A percentile compares a stretch with the other conserved stretches of the same genome.
These are phyloP conservation scores for Oxycera nigricornis DNA, from an alignment of 2,888 invertebrate species.

Conservation along the genomic window DNA sequence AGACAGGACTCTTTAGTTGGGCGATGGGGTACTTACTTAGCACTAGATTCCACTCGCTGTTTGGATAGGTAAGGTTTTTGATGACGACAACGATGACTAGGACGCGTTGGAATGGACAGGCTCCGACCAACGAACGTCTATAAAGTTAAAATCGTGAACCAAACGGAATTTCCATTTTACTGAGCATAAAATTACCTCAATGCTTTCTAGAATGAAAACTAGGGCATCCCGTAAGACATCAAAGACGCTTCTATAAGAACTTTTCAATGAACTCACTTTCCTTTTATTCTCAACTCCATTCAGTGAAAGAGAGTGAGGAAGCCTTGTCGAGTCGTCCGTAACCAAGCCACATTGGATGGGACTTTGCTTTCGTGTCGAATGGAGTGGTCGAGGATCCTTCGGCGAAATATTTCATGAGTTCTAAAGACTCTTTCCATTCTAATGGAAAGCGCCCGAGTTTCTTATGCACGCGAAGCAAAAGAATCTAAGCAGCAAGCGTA, in stretches of 20 bases:
- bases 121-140: background rate
- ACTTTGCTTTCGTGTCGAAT: background rate
- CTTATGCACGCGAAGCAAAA: background rate
- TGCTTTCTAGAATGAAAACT: slow-evolving; percentile 23
- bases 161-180: slow-evolving; percentile 40
- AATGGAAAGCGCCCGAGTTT: background rate
- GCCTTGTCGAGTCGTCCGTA: background rate
- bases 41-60: slow-evolving; percentile 1
- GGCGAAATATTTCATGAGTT: slow-evolving; percentile 12
- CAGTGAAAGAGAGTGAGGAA: background rate
- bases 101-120: background rate
- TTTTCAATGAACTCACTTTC: slow-evolving; percentile 39
- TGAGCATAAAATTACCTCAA: slow-evolving; percentile 40
- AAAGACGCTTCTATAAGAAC: slow-evolving; percentile 35
- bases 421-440: slow-evolving; percentile 7
- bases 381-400: background rate
- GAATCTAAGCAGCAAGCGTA: no score
- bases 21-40: background rate
- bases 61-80: background rate
- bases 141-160: slow-evolving; percentile 37
- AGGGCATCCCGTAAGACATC: slow-evolving; percentile 35
- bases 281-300: slow-evolving; percentile 16
- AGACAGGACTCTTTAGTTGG: background rate
- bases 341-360: background rate
- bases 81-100: background rate